Evolutionary conservation across 2,797 vertebrate genomes (phyloP).

Genomic region (Lepilemur ruficaudatus): DNA sequence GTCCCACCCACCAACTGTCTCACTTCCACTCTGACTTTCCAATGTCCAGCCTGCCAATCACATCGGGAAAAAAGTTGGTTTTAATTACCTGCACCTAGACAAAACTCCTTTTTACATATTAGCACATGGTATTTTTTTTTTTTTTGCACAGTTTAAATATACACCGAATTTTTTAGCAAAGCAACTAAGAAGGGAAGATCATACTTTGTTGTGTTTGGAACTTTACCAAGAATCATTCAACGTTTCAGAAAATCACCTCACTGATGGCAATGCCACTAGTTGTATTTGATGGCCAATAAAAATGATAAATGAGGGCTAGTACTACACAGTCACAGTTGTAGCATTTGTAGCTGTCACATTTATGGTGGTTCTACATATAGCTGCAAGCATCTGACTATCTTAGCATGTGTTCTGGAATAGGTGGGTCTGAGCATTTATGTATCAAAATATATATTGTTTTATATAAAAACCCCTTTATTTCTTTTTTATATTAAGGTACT

Average conservation of each 20-base stretch:
- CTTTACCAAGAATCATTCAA: slow-evolving; percentile 50
- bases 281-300: slow-evolving; percentile 46
- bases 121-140: background rate
- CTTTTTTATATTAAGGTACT: slow-evolving; percentile 2
- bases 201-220: slow-evolving; percentile 60
- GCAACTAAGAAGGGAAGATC: slow-evolving; percentile 38
- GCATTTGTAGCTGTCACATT: slow-evolving; percentile 34
- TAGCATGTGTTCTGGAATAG: background rate
- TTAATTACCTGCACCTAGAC: background rate
- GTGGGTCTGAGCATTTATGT: background rate
- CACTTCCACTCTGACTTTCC: background rate
- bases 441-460: slow-evolving; percentile 30
- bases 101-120: slow-evolving; percentile 28
- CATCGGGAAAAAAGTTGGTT: background rate
- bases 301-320: background rate
- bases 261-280: slow-evolving; percentile 30
- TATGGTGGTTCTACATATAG: background rate
- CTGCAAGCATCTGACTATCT: background rate
- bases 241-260: slow-evolving; percentile 46
- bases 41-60: background rate
- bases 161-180: background rate
- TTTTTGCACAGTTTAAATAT: slow-evolving; percentile 40
- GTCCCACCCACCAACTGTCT: background rate
- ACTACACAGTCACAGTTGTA: background rate
- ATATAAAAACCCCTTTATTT: slow-evolving; percentile 35